Evolutionary conservation across 2,888 invertebrate genomes (phyloP).

Genomic region (Caenorhabditis imperialis): DNA sequence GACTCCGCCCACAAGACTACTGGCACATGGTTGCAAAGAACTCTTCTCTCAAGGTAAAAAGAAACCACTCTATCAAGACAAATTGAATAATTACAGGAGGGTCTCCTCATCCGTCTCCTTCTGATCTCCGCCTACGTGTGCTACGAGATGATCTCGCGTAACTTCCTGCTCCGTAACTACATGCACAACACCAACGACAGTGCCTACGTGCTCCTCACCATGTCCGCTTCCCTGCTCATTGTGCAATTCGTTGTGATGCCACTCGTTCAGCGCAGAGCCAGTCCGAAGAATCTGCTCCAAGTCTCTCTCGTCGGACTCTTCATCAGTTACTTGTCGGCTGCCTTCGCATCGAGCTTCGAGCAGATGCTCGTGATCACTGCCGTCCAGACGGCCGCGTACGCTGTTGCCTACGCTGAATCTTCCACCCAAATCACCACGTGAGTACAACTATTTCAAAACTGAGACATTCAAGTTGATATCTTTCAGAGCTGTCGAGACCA

Average conservation of each 20-base stretch:
- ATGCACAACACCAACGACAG: constrained; percentile 76
- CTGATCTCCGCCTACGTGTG: constrained; percentile 76
- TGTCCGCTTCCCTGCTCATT: constrained; percentile 74
- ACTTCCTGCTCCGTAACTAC: constrained; percentile 76
- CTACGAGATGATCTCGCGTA: constrained; percentile 77
- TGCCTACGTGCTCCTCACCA: constrained; percentile 74
- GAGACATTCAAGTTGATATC: not conserved
- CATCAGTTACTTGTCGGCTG: constrained; percentile 68
- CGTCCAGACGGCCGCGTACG: constrained; percentile 76
- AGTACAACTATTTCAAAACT: too few species aligned
- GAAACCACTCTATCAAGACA: not conserved
- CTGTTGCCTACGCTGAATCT: constrained; percentile 77
- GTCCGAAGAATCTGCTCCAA: constrained; percentile 58
- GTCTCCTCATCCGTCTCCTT: constrained; percentile 72
- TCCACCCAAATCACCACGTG: constrained; percentile 77
- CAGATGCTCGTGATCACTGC: constrained; percentile 76
- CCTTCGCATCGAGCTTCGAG: constrained; percentile 71
- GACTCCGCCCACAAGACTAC: constrained; percentile 77
- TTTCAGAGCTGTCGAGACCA: constrained; percentile 74
- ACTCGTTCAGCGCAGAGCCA: constrained; percentile 68
- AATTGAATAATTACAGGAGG: constrained; percentile 59
- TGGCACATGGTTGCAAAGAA: constrained; percentile 75
- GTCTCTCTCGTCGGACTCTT: constrained; percentile 67
- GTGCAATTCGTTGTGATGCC: constrained; percentile 76
- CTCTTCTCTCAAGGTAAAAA: constrained; percentile 48